Evolutionary conservation across 2,888 invertebrate genomes (phyloP), one percentile per base, ranked within the genome.

Genomic region (Macrophya annulata): DNA sequence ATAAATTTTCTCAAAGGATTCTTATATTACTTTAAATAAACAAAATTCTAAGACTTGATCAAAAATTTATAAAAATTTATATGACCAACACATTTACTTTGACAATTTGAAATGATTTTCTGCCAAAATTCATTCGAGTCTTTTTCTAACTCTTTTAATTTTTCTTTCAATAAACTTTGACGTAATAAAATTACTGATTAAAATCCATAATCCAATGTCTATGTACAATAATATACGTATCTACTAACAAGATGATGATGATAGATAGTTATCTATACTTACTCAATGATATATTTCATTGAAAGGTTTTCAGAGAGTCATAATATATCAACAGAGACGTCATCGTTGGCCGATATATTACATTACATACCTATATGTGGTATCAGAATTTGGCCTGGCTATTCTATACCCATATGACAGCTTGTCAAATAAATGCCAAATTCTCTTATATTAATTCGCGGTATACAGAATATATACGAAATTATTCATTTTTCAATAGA

Each of bases 291-390:
- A 17, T 68, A 17, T 68, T 25, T 37, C 37, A 25, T 68, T 45
- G 12, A n/a, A 74, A 4, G 45, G 45, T 21, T 74, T 74, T 21
- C 17, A 74, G 45, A 72, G 72, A 71, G 40, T 74, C 72, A 74
- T 45, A 21, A 74, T 45, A 21, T 74, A 45, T 74, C 72, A 74
- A 45, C 43, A 12, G 45, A 45, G 43, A 74, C 45, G 37, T 68
- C 68, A 74, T 74, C 45, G 72, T 15, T 74, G 4, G 43, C 25
- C 8, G 45, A 74, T 21, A 74, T 45, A 21, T 74, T 10, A 74
- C 9, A 21, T 74, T 10, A 74, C 9, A 37, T 17, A 65, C 31
- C 31, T 37, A 68, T 37, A 68, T 37, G 6, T 37, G 37, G 17
- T 68, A 68, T 31, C 68, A 62, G 68, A 6, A 37, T 15, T 17